phyloP scores from a whole-genome alignment of 1,140 invertebrate species.

The Zophobas atratus region DNA sequence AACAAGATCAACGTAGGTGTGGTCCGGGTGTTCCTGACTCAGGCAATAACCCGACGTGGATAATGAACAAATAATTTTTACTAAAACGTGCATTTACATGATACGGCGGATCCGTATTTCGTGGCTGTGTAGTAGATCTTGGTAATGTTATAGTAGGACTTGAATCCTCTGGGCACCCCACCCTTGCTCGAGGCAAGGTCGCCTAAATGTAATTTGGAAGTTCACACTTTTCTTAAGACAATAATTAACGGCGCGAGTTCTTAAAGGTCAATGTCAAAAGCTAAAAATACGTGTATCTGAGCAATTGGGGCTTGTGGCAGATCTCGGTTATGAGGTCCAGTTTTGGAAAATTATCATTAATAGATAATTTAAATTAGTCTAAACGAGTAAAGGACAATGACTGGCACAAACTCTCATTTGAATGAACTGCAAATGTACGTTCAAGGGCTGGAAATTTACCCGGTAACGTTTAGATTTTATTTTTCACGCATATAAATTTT shows the following conservation, averaged over 20 bases:
- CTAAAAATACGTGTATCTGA: not conserved
- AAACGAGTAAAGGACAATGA: not conserved
- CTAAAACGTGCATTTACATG: not conserved
- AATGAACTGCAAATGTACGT: not conserved
- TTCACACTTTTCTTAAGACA: conserved; percentile 8
- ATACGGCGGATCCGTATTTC: not conserved
- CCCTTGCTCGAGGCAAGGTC: conserved; percentile 38
- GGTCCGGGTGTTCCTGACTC: conserved; percentile 36
- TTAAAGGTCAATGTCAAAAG: conserved; percentile 30
- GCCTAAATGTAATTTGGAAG: not conserved
- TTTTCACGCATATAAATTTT: not conserved
- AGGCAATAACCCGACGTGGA: conserved; percentile 25
- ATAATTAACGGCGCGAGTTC: not conserved
- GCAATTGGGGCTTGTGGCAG: too few species aligned
- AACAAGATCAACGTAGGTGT: conserved; percentile 44
- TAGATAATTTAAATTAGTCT: not conserved
- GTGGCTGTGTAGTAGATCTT: too few species aligned
- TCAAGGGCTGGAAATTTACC: not conserved
- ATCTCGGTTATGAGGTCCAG: not conserved
- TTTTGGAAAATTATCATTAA: not conserved
- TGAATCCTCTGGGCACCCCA: not conserved
- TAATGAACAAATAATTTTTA: conserved; percentile 19
- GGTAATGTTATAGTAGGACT: too few species aligned
- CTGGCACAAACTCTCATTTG: not conserved
- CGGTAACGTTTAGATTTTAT: not conserved